A percentile compares a stretch with the other conserved stretches of the same genome.
These are phyloP conservation scores for Globodera rostochiensis DNA, from an alignment of 1,140 invertebrate genomes.

Conservation along the genomic window DNA sequence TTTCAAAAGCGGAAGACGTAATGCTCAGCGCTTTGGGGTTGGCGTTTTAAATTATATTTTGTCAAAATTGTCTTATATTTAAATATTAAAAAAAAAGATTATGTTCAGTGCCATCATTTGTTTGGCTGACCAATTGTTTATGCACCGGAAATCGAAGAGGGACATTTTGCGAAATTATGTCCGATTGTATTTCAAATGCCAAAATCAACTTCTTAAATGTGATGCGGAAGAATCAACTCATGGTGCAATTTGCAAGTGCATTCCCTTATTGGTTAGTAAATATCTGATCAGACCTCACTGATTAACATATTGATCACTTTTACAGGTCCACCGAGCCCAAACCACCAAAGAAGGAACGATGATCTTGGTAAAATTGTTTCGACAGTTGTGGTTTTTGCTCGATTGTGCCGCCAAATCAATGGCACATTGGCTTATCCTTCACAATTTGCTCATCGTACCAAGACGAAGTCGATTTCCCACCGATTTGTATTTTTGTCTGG, in stretches of 20 bases:
- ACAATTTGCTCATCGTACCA: constrained; percentile 39
- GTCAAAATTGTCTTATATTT: not conserved
- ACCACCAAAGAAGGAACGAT: constrained; percentile 10
- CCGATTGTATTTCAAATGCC: constrained; percentile 38
- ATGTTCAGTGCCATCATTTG: constrained; percentile 31
- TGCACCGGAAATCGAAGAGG: constrained; percentile 27
- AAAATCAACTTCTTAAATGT: not conserved
- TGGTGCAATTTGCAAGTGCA: constrained; percentile 49
- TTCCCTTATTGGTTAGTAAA: constrained; percentile 38
- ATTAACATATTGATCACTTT: constrained; percentile 1
- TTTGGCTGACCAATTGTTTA: constrained; percentile 29
- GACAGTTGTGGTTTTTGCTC: constrained; percentile 62
- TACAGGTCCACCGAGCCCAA: constrained; percentile 40
- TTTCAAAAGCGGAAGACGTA: constrained; percentile 38
- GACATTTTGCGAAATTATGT: constrained; percentile 48
- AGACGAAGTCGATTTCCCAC: constrained; percentile 42
- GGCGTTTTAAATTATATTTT: not conserved
- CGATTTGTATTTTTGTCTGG: constrained; percentile 37
- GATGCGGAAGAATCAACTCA: constrained; percentile 44
- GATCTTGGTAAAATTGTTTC: constrained; percentile 28
- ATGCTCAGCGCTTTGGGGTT: constrained; percentile 26
- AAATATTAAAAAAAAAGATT: not conserved
- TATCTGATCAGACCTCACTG: not conserved
- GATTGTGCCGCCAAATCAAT: constrained; percentile 57
- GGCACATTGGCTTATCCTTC: constrained; percentile 52